phyloP scores from a whole-genome alignment of 2,888 invertebrate genomes.

The Busseola fusca region DNA sequence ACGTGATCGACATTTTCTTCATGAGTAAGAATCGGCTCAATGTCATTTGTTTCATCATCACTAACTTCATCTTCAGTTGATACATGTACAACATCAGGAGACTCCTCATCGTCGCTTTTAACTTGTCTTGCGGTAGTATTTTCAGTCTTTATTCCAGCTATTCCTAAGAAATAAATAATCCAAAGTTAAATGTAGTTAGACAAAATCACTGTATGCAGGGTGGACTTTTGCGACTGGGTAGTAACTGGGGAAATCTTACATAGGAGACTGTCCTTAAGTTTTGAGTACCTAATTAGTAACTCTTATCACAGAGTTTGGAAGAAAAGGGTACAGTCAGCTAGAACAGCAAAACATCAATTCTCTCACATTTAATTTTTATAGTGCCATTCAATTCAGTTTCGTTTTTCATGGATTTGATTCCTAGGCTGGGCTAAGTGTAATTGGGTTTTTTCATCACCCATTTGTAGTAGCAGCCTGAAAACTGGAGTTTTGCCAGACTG shows the following conservation, averaged over 20 bases:
- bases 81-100: constrained; percentile 48
- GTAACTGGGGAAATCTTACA: background rate
- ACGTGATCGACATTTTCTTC: constrained; percentile 61
- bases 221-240: background rate
- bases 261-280: background rate
- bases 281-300: background rate
- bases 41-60: constrained; percentile 63
- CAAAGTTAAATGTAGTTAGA: background rate
- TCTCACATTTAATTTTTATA: background rate
- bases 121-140: constrained; percentile 57
- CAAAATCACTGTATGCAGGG: background rate
- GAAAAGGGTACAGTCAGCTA: background rate
- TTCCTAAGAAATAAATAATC: constrained; percentile 66
- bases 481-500: background rate
- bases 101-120: constrained; percentile 62
- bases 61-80: constrained; percentile 58
- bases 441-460: background rate
- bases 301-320: background rate
- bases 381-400: background rate
- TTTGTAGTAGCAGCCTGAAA: background rate
- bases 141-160: constrained; percentile 79
- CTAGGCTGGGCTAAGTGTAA: background rate
- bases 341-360: background rate
- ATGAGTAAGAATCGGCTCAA: constrained; percentile 50
- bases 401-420: background rate